Base-by-base conservation (phyloP, 2,888 invertebrate genomes). In the Nysson spinosus region DNA sequence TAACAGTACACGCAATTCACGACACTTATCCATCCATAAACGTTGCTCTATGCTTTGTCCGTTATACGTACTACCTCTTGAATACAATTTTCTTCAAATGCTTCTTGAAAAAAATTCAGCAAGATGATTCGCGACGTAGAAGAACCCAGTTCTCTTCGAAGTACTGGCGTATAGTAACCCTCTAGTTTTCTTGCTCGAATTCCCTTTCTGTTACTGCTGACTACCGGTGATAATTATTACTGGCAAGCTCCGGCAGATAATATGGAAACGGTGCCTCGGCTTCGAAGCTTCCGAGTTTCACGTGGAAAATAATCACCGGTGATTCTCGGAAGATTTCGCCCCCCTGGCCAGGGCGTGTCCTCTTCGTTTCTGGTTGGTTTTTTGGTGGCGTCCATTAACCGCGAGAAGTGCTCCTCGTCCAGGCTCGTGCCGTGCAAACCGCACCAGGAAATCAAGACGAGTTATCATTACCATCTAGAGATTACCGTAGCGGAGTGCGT, bases 391-490 rank as follows among this genome's bases (percentile, higher is more conserved):
- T 74, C 65, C 64, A 74, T 75, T 75, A 75, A 72, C 75, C 69
- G 69, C 62, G 73, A 44, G 47, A 26, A 12, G 14, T n/a, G n/a
- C n/a, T n/a, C 37, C 52, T 51, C 54, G 43, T 22, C 44, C 47
- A 44, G 69, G 77, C 82, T 82, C 82, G 82, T 81, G 80, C 81
- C 81, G 75, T 49, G 72, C 63, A 54, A 61, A 78, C 80, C 77
- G 73, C 81, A 79, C 76, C 78, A 78, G 82, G 82, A 82, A 82
- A 82, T 78, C 78, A 78, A 78, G 61, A 42, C 68, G 75, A 77
- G 77, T 77, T 80, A 80, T 81, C 81, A 80, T 81, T 78, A 82
- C 70, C 73, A 76, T 79, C 69, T 60, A 43, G 54, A 72, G 67
- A 75, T 78, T 75, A 69, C 72, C 66, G 66, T 52, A 24, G 63